Percentiles rank a stretch among this genome's conserved stretches.
Conservation (phyloP, 2,113 vertebrate species). For the Crypturellus undulatus region DNA sequence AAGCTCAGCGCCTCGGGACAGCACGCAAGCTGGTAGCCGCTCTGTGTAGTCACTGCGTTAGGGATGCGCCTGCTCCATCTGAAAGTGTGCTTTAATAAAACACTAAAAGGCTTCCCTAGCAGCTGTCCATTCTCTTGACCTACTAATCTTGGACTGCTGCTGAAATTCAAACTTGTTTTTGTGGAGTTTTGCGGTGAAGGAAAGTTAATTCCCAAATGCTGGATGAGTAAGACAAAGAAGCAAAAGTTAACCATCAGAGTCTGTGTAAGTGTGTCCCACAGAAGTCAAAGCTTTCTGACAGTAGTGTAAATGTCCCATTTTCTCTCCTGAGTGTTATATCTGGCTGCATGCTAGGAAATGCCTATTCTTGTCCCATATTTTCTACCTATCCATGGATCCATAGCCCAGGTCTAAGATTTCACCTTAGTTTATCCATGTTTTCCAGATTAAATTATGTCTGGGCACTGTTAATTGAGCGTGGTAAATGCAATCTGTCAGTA, state of each 20-base stretch:
- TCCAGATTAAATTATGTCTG: neutral
- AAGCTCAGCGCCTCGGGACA: neutral
- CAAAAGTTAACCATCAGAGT: neutral
- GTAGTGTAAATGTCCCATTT: fast-evolving
- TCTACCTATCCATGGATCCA: neutral
- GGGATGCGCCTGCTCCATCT: neutral
- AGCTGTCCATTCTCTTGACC: neutral
- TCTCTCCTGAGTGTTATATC: neutral
- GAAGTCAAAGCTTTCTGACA: neutral
- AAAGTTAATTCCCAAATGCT: slow-evolving; percentile 6
- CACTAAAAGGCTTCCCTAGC: neutral
- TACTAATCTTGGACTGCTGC: neutral
- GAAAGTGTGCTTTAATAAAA: fast-evolving
- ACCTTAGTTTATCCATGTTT: neutral
- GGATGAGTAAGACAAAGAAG: neutral
- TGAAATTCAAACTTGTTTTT: neutral
- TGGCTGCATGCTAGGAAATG: neutral
- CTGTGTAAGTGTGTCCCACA: neutral
- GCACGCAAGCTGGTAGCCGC: fast-evolving
- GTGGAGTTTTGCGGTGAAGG: neutral
- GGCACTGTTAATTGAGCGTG: slow-evolving; percentile 60
- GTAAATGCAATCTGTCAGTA: slow-evolving; percentile 61
- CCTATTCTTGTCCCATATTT: neutral
- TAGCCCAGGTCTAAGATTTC: neutral
- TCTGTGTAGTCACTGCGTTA: fast-evolving